Conservation (phyloP, 2,797 vertebrate genomes). For the Crenichthys baileyi region DNA sequence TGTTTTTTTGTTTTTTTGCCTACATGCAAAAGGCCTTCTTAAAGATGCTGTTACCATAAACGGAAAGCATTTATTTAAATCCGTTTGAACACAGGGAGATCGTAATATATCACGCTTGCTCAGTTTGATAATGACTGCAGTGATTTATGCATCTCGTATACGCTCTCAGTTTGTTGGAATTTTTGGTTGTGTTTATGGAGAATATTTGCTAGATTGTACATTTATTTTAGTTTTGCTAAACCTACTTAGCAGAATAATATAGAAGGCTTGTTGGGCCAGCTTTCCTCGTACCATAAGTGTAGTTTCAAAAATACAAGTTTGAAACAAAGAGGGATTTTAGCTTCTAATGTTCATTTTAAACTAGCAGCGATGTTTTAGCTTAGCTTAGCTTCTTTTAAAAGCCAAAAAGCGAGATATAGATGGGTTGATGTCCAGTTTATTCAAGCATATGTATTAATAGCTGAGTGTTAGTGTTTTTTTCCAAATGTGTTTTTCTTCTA, state of each 20-base stretch:
- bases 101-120: background rate
- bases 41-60: constrained; percentile 56
- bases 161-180: background rate
- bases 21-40: background rate
- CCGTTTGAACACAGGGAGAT: background rate
- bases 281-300: background rate
- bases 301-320: too few species aligned
- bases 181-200: too few species aligned
- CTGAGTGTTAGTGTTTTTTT: background rate
- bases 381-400: background rate
- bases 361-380: background rate
- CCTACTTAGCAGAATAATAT: too few species aligned
- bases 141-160: background rate
- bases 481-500: background rate
- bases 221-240: too few species aligned
- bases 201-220: too few species aligned
- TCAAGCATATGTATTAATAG: background rate
- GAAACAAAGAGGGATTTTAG: too few species aligned
- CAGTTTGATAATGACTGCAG: background rate
- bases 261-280: too few species aligned
- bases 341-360: too few species aligned
- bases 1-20: constrained; percentile 34
- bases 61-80: constrained; percentile 16
- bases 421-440: too few species aligned
- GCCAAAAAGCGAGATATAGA: too few species aligned